Conservation (phyloP, 2,888 invertebrate genomes). For the Magallana nippona region DNA sequence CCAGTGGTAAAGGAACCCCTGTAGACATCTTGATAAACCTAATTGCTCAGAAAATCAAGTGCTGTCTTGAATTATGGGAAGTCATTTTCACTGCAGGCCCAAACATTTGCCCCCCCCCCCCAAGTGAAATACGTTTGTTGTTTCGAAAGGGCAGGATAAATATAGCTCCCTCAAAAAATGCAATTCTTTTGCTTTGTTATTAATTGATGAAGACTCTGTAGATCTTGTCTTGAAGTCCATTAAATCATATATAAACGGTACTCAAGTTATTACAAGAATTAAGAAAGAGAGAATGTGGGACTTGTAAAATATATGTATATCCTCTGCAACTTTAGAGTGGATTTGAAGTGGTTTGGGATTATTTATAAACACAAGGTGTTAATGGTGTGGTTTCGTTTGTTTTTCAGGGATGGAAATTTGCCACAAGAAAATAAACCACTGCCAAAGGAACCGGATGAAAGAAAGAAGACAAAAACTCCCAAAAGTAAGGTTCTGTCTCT, state of each 20-base stretch:
- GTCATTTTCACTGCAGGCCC: conserved; percentile 25
- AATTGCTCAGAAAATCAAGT: conserved; percentile 33
- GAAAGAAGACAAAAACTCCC: conserved; percentile 69
- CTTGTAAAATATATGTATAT: neutral
- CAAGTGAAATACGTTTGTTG: no score
- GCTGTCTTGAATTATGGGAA: conserved; percentile 35
- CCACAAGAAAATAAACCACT: conserved; percentile 75
- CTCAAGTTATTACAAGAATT: neutral
- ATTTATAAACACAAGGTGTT: conserved; percentile 19
- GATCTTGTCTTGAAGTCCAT: no score
- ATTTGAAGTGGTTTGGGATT: conserved; percentile 20
- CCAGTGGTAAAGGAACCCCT: neutral
- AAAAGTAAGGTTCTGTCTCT: conserved; percentile 64
- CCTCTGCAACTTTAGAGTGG: neutral
- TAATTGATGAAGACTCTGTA: no score
- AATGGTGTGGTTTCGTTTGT: conserved; percentile 21
- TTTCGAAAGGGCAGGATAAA: no score
- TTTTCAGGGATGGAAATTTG: conserved; percentile 53
- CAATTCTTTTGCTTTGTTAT: no score
- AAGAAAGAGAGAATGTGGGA: no score
- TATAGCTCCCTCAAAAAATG: no score
- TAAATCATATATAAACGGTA: neutral
- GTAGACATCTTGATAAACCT: conserved; percentile 30
- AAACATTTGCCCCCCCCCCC: neutral
- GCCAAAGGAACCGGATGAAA: conserved; percentile 75